phyloP scores from a whole-genome alignment of 2,797 vertebrate genomes.

The Balearica regulorum region DNA sequence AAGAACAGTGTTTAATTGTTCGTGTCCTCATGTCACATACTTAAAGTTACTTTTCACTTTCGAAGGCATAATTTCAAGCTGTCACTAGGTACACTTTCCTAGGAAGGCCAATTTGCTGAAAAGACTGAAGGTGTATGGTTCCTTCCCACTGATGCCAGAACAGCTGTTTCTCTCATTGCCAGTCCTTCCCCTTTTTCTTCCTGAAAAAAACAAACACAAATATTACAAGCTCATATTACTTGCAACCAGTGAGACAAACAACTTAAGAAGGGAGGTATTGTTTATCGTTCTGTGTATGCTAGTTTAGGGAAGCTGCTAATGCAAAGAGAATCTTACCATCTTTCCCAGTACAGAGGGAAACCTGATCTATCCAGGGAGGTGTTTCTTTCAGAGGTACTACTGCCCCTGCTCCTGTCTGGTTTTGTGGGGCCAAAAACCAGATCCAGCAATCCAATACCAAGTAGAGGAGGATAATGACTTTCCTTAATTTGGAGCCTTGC shows the following conservation, averaged over 20 bases:
- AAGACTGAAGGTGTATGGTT: not conserved
- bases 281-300: not conserved
- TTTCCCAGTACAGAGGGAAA: not conserved
- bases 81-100: not conserved
- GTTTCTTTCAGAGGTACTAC: not conserved
- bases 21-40: not conserved
- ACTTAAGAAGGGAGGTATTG: not conserved
- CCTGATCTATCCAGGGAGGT: not conserved
- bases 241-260: not conserved
- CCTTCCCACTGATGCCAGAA: not conserved
- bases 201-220: not conserved
- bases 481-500: not conserved
- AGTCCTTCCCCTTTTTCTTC: not conserved
- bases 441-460: not conserved
- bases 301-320: not conserved
- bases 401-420: not conserved
- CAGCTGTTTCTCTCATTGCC: not conserved
- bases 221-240: not conserved
- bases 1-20: slow-evolving; percentile 22
- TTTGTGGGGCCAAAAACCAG: not conserved
- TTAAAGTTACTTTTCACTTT: not conserved
- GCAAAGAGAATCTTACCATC: not conserved
- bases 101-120: not conserved
- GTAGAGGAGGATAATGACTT: not conserved
- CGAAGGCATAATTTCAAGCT: not conserved